Base-by-base conservation (phyloP, 1,140 invertebrate species). In the Microplitis mediator region DNA sequence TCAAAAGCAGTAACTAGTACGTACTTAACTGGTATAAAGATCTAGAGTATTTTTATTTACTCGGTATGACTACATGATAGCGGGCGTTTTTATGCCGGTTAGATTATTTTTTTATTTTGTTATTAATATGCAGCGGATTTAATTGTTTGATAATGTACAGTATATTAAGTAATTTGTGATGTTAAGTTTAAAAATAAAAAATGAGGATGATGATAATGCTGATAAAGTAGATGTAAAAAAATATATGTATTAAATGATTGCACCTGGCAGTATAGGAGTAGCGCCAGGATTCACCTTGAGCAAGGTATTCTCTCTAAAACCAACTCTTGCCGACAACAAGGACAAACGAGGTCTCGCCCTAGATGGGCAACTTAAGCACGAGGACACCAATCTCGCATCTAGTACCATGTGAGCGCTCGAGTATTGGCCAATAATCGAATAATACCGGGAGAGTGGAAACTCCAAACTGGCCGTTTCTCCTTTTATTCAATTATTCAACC, bases 311-410 rank as follows among this genome's bases (percentile, higher is more conserved):
- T 93, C 94, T 78, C 88, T 99, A 84, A 97, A 93, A 81, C 98
- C 98, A 61, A 91, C 98, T 74, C 91, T 99, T 81, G 94, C 93
- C 79, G 97, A 99, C 89, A 99, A 99, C 90, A 97, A 98, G 89
- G 97, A 99, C 90, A 99, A 99, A 88, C 93, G 97, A 88, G 98
- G 98, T 34, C 90, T 99, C 74, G 98, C 98, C 70, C 90, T 99
- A 70, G 98, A 99, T 86, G 98, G 98, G 52, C 97, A 99, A 89
- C 91, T 99, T 78, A 99, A 99, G 86, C 97, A 99, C 87, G 98
- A 99, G 90, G 98, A 99, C 89, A 99, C 98, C 82, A 99, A 99
- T 90, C 91, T 99, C 78, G 97, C 96, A 74, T 97, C 95, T 72
- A 96, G 94, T 78, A 97, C 96, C 80, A 94, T 97, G 94, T 96